Evolutionary conservation across 1,140 invertebrate genomes (phyloP), one percentile per base, ranked within the genome.

Genomic region (Solenopsis fugax): DNA sequence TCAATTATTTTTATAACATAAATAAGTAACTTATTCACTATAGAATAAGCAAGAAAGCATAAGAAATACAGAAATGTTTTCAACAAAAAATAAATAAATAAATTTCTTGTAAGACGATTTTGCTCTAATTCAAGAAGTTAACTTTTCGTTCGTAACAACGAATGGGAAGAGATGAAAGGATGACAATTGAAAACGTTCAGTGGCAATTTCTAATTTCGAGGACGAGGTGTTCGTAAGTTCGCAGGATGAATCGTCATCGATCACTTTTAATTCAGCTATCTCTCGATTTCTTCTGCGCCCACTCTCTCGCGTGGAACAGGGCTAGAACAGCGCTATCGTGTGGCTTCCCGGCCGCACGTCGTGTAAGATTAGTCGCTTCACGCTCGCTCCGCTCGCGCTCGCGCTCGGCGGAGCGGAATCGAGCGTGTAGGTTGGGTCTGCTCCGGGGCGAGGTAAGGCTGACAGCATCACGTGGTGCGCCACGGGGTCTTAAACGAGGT

Each of bases 401-500:
- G 37, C 37, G 37, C 2, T 5, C 16, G 85, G 67, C 69, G 62
- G 56, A 89, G 52, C 58, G 16, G 24, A 90, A 86, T 72, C 88
- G 88, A 88, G 50, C 45, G 29, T 76, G 34, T 77, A 90, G 67
- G 87, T 92, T 93, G 92, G 93, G 92, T 92, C 71, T 89, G 92
- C 41, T 91, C 92, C 91, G 91, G 90, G 84, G 88, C 86, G 88
- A 92, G 91, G 91, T 91, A 91, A 87, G 91, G 87, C 85, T 88
- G 58, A 48, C 21, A 64, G 85, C 86, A 73, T 95, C 94, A 95
- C 94, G 94, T 95, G 94, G 94, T 94, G 86, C 86, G 92, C 88
- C 92, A 93, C 93, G 91, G 94, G 93, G 91, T 93, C 92, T 69
- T 91, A 91, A 95, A 94, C 93, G 94, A 95, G 94, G 94, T 94